Percentiles rank a stretch among this genome's conserved stretches.
Evolutionary conservation across 64 coral and sea anemone genomes (phyloP).

Genomic region (Stichodactyla helianthus): DNA sequence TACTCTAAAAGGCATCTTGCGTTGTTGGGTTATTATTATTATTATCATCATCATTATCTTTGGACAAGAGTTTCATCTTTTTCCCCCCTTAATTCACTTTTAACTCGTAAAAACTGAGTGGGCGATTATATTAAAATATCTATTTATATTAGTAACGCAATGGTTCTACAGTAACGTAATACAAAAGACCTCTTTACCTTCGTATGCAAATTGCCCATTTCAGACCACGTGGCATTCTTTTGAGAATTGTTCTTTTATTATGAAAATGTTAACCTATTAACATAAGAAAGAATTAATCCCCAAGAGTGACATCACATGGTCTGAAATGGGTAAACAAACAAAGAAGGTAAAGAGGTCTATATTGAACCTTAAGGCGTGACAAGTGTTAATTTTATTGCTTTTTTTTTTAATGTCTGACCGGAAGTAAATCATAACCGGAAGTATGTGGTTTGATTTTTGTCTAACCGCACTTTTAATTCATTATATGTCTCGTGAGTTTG

Average conservation of each 20-base stretch:
- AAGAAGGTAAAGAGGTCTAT: too few species aligned
- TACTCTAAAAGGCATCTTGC: too few species aligned
- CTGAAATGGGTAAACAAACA: too few species aligned
- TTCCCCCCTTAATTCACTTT: neutral
- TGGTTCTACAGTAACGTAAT: neutral
- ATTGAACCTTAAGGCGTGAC: neutral
- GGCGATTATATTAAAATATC: neutral
- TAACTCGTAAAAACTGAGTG: neutral
- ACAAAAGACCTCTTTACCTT: too few species aligned
- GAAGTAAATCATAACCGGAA: conserved; percentile 1
- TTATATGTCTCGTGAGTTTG: neutral
- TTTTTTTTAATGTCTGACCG: neutral
- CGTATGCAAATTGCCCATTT: too few species aligned
- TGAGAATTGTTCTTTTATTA: too few species aligned
- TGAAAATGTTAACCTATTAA: too few species aligned
- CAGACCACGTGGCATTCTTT: too few species aligned
- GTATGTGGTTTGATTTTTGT: neutral
- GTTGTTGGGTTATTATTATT: too few species aligned
- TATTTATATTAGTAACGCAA: neutral
- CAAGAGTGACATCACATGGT: too few species aligned
- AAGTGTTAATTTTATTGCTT: neutral
- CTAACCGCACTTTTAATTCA: neutral
- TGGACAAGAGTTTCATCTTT: neutral
- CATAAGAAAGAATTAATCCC: too few species aligned
- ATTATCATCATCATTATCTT: too few species aligned